A percentile compares a stretch with the other conserved stretches of the same genome.
These are phyloP conservation scores for Steinernema carpocapsae DNA, from an alignment of 2,888 invertebrate genomes.

Conservation along the genomic window DNA sequence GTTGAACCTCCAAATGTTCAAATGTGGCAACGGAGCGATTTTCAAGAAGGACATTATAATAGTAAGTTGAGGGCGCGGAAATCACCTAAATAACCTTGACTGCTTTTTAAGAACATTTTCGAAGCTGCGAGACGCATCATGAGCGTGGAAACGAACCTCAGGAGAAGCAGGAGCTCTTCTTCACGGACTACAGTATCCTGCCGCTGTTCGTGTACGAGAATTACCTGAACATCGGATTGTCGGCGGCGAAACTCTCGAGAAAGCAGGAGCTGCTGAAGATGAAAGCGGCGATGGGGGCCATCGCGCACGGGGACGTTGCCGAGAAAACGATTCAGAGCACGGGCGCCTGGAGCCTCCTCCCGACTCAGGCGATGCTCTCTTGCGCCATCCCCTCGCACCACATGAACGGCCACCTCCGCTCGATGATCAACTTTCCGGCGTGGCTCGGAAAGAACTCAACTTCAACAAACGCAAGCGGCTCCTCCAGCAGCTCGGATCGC, in stretches of 20 bases:
- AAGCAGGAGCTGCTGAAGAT: constrained; percentile 77
- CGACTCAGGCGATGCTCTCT: constrained; percentile 84
- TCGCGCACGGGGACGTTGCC: constrained; percentile 84
- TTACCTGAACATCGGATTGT: constrained; percentile 73
- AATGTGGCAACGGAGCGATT: constrained; percentile 52
- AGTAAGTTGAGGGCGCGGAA: too few relatives aligned
- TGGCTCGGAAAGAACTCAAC: constrained; percentile 95
- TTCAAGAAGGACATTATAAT: constrained; percentile 86
- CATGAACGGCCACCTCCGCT: constrained; percentile 79
- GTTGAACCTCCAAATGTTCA: constrained; percentile 81
- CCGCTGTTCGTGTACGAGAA: constrained; percentile 98
- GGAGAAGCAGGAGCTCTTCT: constrained; percentile 80
- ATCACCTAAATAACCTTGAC: too few relatives aligned
- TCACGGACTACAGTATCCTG: constrained; percentile 93
- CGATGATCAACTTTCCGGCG: constrained; percentile 85
- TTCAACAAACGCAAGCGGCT: constrained; percentile 81
- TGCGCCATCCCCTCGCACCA: constrained; percentile 87
- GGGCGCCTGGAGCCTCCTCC: constrained; percentile 83
- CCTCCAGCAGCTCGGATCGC: constrained; percentile 83
- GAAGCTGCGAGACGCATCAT: constrained; percentile 75
- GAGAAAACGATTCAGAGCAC: constrained; percentile 80
- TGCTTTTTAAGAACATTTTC: constrained; percentile 62
- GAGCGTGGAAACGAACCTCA: constrained; percentile 73
- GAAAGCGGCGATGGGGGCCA: constrained; percentile 82
- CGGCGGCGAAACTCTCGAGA: constrained; percentile 42